phyloP scores from a whole-genome alignment of 1,140 invertebrate species.

The Leptinotarsa texana region DNA sequence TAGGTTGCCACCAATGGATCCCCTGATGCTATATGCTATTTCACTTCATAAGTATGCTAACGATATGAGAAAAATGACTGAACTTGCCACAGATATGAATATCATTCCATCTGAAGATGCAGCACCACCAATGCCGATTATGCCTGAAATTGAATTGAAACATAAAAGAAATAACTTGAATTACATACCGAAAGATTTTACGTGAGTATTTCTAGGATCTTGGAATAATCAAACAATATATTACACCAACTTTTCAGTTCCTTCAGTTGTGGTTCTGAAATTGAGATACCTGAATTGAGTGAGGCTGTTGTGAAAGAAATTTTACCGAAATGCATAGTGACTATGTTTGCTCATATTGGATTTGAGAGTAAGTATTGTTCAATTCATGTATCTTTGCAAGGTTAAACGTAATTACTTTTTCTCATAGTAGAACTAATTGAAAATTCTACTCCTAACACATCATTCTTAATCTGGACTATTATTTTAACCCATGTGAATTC shows the following conservation, averaged over 20 bases:
- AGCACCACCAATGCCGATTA: constrained; percentile 44
- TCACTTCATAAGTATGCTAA: constrained; percentile 50
- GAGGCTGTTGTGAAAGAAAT: constrained; percentile 44
- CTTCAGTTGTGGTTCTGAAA: constrained; percentile 37
- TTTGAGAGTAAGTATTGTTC: constrained; percentile 46
- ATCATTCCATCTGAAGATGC: constrained; percentile 44
- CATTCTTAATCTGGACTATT: too few relatives aligned
- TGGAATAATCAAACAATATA: background rate
- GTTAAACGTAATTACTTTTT: too few relatives aligned
- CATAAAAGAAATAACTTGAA: constrained; percentile 46
- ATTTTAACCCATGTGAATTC: too few relatives aligned
- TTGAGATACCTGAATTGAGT: constrained; percentile 45
- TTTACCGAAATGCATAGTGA: constrained; percentile 44
- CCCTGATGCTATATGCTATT: constrained; percentile 49
- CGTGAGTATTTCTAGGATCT: constrained; percentile 29
- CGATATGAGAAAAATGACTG: constrained; percentile 47
- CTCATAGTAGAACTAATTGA: too few relatives aligned
- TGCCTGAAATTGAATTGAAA: constrained; percentile 40
- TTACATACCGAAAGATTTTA: constrained; percentile 45
- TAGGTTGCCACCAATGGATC: constrained; percentile 48
- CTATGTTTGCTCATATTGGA: constrained; percentile 50
- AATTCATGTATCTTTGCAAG: too few relatives aligned
- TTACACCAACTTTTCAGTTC: constrained; percentile 15
- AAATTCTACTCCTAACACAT: too few relatives aligned
- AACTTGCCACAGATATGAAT: constrained; percentile 44